Base-by-base conservation (phyloP, 2,888 invertebrate genomes). In the Lithosia quadra region DNA sequence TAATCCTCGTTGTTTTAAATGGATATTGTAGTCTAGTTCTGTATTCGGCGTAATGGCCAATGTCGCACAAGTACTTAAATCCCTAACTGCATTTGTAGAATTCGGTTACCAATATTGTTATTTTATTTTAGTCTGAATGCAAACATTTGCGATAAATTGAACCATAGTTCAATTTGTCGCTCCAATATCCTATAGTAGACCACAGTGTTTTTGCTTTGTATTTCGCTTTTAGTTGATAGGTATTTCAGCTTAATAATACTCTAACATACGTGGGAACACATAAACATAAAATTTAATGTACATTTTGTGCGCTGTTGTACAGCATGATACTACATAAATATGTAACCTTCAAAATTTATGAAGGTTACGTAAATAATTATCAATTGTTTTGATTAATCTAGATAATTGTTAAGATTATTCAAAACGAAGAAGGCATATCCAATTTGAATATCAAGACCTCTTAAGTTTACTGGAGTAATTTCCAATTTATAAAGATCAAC, bases 101-200 rank as follows among this genome's bases (percentile, higher is more conserved):
- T 49, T 49, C 49, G n/a, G n/a, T 49, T n/a, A 49, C n/a, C 49
- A 49, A n/a, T 49, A 49, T 49, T 49, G 49, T 49, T 18, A 49
- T n/a, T n/a, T 49, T n/a, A 49, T n/a, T 49, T 18, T n/a, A n/a
- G 49, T 49, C 49, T 49, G 49, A 49, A 49, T 49, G 49, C 8
- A 5, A 49, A 49, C n/a, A n/a, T n/a, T n/a, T n/a, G n/a, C n/a
- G n/a, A n/a, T n/a, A n/a, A n/a, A n/a, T n/a, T n/a, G n/a, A n/a
- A n/a, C n/a, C n/a, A n/a, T 9, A 8, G 49, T 49, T 49, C 9
- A n/a, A 49, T 49, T 9, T 43, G 43, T 18, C 18, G 43, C 43
- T 43, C 18, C 43, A 43, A 43, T 43, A n/a, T n/a, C n/a, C n/a
- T n/a, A 43, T 8, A 18, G 8, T 18, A n/a, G 18, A n/a, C 49